Evolutionary conservation across 2,888 invertebrate species (phyloP), one percentile per base, ranked within the genome.

Genomic region (Spodoptera littoralis): DNA sequence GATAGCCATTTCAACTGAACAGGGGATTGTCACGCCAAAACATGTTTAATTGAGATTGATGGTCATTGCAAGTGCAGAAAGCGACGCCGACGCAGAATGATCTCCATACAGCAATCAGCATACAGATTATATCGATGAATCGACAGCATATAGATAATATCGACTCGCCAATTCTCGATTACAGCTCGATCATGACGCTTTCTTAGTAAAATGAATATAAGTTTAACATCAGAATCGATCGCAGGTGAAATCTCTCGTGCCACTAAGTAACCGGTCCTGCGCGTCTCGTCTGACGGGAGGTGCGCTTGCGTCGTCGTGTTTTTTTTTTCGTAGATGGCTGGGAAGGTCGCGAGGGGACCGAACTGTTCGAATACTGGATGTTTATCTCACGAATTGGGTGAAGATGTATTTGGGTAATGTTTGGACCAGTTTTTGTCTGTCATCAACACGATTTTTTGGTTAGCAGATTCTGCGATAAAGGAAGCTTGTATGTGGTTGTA

Each of bases 221-320:
- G 73, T 81, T 83, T 83, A 77, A 79, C 82, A 81, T 77, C 77
- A 73, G 81, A 79, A 80, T 75, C 78, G 77, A 76, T 72, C 80
- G 79, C 85, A 88, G 88, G 91, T 90, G 91, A 91, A 91, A 91
- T 89, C 89, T 83, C 70, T 67, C 81, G 90, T 87, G 76, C 90
- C 76, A 90, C 88, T 84, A 89, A 90, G 48, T 80, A 84, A 90
- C 90, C 90, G 88, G 91, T 91, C 85, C 77, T 77, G 69, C 56
- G 78, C 79, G 71, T 80, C 81, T 81, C 70, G 77, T 83, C 76
- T 70, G 72, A 67, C 74, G 62, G 67, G 69, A 81, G 84, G 85
- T 83, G 85, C 72, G 83, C 77, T 72, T 57, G 65, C 62, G 64
- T 64, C 60, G 64, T 52, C 55, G 51, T 64, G 61, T 65, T 74